Evolutionary conservation across 2,888 invertebrate species (phyloP).

Genomic region (Willowsia nigromaculata): DNA sequence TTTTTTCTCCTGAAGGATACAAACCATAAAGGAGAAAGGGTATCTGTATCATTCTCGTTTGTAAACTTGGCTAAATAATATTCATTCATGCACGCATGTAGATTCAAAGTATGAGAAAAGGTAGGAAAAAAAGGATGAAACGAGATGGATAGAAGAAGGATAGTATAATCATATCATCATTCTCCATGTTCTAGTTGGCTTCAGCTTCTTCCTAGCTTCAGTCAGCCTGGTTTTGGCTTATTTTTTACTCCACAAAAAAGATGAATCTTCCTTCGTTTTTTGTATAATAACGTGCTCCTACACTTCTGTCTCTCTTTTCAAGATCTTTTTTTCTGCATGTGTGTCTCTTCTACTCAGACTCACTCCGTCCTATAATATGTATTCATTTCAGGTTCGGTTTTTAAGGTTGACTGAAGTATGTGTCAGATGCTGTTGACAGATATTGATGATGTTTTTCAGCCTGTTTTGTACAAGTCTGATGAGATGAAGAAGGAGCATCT

Average conservation of each 20-base stretch:
- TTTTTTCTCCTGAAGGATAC: background rate
- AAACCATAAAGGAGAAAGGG: background rate
- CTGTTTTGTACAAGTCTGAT: conserved; percentile 72
- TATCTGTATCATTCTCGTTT: too few species aligned
- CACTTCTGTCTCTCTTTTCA: background rate
- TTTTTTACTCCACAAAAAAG: background rate
- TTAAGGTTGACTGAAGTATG: conserved; percentile 72
- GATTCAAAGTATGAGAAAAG: background rate
- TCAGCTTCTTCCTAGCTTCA: background rate
- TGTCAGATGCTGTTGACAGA: conserved; percentile 79
- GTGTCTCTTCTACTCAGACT: conserved; percentile 17
- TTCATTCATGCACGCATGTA: background rate
- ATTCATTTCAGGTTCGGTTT: conserved; percentile 67
- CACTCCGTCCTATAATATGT: conserved; percentile 9
- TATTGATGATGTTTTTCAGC: conserved; percentile 78
- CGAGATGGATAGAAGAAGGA: background rate
- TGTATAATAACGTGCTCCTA: background rate
- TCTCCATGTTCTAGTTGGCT: background rate
- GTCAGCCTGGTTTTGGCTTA: background rate
- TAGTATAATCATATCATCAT: conserved; percentile 1
- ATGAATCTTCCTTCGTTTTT: conserved; percentile 33
- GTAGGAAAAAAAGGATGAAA: conserved; percentile 15
- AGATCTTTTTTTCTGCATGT: background rate
- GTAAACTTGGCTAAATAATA: background rate
- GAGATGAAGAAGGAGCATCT: conserved; percentile 33